These are phyloP conservation scores for Clarias laeviceps DNA, from an alignment of 2,797 vertebrate species.

Conservation along the genomic window DNA sequence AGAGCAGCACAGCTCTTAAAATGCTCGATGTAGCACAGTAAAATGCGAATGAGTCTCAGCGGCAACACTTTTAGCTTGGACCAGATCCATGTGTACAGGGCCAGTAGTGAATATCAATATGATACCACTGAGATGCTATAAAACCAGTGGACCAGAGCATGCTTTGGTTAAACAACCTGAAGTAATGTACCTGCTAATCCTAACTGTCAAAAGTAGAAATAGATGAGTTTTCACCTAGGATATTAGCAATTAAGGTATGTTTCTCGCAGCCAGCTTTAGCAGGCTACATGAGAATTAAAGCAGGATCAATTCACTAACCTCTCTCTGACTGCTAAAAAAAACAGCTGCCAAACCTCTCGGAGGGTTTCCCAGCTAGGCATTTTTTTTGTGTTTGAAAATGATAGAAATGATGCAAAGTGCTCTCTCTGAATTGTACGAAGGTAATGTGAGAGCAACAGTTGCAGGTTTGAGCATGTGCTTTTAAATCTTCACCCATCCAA, in stretches of 20 bases:
- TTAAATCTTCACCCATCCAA: slow-evolving; percentile 28
- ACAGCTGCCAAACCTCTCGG: slow-evolving; percentile 46
- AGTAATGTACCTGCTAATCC: slow-evolving; percentile 2
- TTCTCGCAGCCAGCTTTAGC: not conserved
- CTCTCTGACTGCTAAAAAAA: slow-evolving; percentile 21
- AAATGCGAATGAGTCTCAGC: not conserved
- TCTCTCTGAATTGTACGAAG: slow-evolving; percentile 27
- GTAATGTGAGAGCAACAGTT: slow-evolving; percentile 40
- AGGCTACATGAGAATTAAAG: not conserved
- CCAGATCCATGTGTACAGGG: not conserved
- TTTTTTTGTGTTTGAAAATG: not conserved
- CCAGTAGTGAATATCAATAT: slow-evolving; percentile 2
- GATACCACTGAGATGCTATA: not conserved
- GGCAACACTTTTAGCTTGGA: slow-evolving; percentile 13
- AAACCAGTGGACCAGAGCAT: not conserved
- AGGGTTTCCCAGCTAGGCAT: not conserved
- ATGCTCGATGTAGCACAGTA: not conserved
- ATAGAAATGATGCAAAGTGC: slow-evolving; percentile 15
- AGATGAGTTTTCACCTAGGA: slow-evolving; percentile 13
- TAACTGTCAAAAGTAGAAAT: slow-evolving; percentile 4
- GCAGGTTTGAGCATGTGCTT: slow-evolving; percentile 49
- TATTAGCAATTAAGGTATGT: not conserved
- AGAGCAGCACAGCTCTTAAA: slow-evolving; percentile 26
- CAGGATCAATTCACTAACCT: slow-evolving; percentile 21
- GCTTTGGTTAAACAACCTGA: not conserved